Base-by-base conservation (phyloP, 2,888 invertebrate species). In the Stenotaenia linearis region DNA sequence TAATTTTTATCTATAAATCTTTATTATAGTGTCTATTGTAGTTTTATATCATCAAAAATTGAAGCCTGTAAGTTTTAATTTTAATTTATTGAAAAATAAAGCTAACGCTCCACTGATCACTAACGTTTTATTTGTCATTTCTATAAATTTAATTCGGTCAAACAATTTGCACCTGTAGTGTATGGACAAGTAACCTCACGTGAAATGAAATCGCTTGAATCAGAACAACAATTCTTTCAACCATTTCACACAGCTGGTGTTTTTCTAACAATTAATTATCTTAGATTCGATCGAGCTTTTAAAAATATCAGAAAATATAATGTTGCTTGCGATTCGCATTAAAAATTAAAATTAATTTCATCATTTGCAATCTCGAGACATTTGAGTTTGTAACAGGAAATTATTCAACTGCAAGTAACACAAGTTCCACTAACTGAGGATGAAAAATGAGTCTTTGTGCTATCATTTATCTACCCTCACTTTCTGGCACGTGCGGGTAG, bases 381-480 rank as follows among this genome's bases (percentile, higher is more conserved):
- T 56, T 56, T n/a, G 21, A 69, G 69, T 69, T 69, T 69, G 25
- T 28, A 15, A 28, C 69, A 28, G 69, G 25, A 69, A 28, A 69
- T 69, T 50, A 50, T 50, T 50, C 50, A 50, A 50, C 69, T 69
- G 12, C 69, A 45, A 15, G 4, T 45, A 15, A 45, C 18, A 18
- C 7, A 7, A n/a, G 50, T 18, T 50, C 15, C 40, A 50, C 50
- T 18, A 69, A n/a, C 25, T 25, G 69, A 69, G 69, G 69, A 28
- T 69, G 69, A 69, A 69, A 25, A 28, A 25, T 28, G 28, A 28
- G 23, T 28, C 28, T 15, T n/a, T n/a, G n/a, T n/a, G n/a, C n/a
- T 28, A 69, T 69, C 25, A 69, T 28, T 28, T 28, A n/a, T 69
- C 69, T 69, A 69, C 69, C 69, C 69, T 69, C 69, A 69, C 69